These are phyloP conservation scores for Plagodis dolabraria DNA, from an alignment of 2,888 invertebrate genomes.

Conservation along the genomic window DNA sequence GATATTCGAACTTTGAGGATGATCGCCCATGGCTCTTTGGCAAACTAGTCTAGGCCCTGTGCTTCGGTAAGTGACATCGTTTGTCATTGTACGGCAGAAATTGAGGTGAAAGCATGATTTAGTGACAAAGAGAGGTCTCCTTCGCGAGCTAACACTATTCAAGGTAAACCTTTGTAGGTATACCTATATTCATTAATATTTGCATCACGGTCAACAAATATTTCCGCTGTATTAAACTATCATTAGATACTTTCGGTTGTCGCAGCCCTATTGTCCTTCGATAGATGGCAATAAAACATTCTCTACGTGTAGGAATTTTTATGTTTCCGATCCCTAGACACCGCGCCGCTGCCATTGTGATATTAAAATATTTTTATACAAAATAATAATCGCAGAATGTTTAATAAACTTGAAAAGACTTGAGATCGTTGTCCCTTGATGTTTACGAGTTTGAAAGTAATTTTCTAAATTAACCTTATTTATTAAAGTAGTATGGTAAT, in stretches of 20 bases:
- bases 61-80: too few species aligned
- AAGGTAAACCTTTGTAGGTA: too few species aligned
- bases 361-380: constrained; percentile 46
- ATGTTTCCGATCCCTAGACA: constrained; percentile 77
- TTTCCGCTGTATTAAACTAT: constrained; percentile 36
- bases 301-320: constrained; percentile 81
- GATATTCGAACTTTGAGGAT: too few species aligned
- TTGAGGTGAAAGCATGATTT: too few species aligned
- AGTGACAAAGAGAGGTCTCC: too few species aligned
- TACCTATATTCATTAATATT: constrained; percentile 34
- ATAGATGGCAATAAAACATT: constrained; percentile 73
- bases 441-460: constrained; percentile 19
- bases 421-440: constrained; percentile 24
- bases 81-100: too few species aligned
- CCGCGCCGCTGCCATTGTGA: constrained; percentile 55
- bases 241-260: constrained; percentile 64
- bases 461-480: constrained; percentile 18
- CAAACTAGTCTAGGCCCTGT: too few species aligned
- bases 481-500: constrained; percentile 10
- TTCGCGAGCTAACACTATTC: constrained; percentile 20
- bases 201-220: constrained; percentile 42
- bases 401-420: constrained; percentile 30
- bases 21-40: too few species aligned
- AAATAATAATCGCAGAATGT: constrained; percentile 39
- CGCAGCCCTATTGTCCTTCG: constrained; percentile 77